Base-by-base conservation (phyloP, 2,888 invertebrate species). In the Macrosiphum euphorbiae region DNA sequence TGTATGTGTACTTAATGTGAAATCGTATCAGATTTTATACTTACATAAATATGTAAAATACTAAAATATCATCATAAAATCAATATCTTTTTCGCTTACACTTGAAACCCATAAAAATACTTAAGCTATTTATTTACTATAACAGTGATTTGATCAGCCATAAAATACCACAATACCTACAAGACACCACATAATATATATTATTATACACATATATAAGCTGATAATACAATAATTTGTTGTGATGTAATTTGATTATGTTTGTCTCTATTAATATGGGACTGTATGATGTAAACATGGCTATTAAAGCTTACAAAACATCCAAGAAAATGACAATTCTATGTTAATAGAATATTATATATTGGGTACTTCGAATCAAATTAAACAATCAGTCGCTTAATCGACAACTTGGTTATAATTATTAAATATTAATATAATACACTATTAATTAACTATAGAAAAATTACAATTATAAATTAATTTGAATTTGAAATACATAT, bases 221-320 rank as follows among this genome's bases (percentile, higher is more conserved):
- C 28, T 47, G 67, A 88, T 92, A 88, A 35, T 3, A 52, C 4
- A 67, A 52, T 55, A 78, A 88, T 88, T 55, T 52, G 55, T 88
- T 88, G 44, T 92, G 88, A 44, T 55, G 78, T 78, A 92, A 88
- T 88, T 88, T 78, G 55, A 88, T 88, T 88, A 50, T 88, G 41
- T 92, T 55, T 50, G 52, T 92, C 55, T 88, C 67, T 78, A 52
- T 67, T 55, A 28, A 28, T 41, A 52, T 84, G 16, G 4, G 55
- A 47, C 41, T n/a, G n/a, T 52, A 88, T 78, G 67, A 88, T 88
- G 88, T 92, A 78, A 92, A 92, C 78, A 44, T 20, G 35, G 41
- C 88, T 28, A 88, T 88, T 90, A 61, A 87, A 86, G 35, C n/a
- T 61, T 61, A 87, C 50, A 61, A 61, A 87, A 92, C 47, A 58